Base-by-base conservation (phyloP, 1,140 invertebrate species). In the Antheraea pernyi region DNA sequence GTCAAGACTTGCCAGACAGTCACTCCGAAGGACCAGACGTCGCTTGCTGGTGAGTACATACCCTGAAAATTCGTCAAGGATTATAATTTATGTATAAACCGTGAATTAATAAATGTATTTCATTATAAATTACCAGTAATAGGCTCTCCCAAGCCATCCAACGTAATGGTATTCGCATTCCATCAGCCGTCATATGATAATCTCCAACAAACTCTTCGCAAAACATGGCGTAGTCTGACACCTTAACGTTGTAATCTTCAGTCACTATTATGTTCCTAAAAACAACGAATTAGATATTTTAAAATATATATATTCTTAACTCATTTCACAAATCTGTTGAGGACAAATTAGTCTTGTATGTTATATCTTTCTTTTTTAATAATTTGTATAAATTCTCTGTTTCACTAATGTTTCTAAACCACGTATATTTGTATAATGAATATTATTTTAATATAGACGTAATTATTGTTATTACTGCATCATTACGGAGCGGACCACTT, bases 131-230 rank as follows among this genome's bases (percentile, higher is more conserved):
- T 69, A 97, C 97, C 94, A 97, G 86, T 30, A 97, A 89, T 61
- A 97, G 92, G 72, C 95, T 95, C 85, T 97, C 97, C 96, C 96
- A 97, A 0, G 97, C 95, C 96, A 98, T 97, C 97, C 97, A 98
- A 67, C 97, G 93, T 63, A 98, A 95, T 0, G 97, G 97, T 69
- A 97, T 92, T 58, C 96, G 95, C 8, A 95, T 95, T 75, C 97
- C 96, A 30, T 96, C 97, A 72, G 97, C 96, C 78, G 97, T 96
- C 19, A 97, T 93, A 84, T 97, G 97, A 86, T 98, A 98, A 82
- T 98, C 97, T 0, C 94, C 91, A 64, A 97, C 95, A 85, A 97
- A 98, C 73, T 96, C 94, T 75, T 95, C 95, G 75, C 97, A 96
- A 82, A 96, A 97, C 94, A 98, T 97, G 2, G 97, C 97, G 88